Base-by-base conservation (phyloP, 2,888 invertebrate genomes). In the Lapara coniferarum region DNA sequence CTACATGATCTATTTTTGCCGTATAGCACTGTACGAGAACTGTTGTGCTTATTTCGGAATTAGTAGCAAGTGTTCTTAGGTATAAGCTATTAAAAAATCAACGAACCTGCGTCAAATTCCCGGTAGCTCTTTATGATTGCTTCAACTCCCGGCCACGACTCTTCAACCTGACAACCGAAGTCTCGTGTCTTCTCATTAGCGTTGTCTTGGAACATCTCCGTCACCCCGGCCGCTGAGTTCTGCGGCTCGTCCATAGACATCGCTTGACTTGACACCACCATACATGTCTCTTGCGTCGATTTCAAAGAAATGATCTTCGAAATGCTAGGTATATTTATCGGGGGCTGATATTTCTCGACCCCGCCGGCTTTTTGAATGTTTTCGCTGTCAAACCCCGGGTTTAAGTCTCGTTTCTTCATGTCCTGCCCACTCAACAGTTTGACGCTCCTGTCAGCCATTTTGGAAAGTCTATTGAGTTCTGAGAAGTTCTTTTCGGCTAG, bases 141-240 rank as follows among this genome's bases (percentile, higher is more conserved):
- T 59, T 94, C 89, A 7, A 94, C 77, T 0, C 94, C 95, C 0
- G 94, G 91, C 95, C 95, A 95, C 51, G 81, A 52, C 66, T 81
- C 81, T 1, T 83, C 83, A 8, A 81, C 85, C 76, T 91, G 91
- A 68, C 89, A 87, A 12, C 80, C 76, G 14, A 83, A 76, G 59
- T 91, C 88, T 66, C 78, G 78, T 2, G 73, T 77, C 71, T 73
- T 79, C 25, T 73, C 77, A 2, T 70, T 71, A 10, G 69, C 66
- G 0, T 49, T 46, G 16, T 76, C 79, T 25, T 67, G 73, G 52
- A 81, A 80, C 76, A 85, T 80, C 58, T 85, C 83, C 2, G 75
- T 79, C 0, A 84, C 79, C 0, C 89, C 89, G 0, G 87, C 89
- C 0, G 91, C 91, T 0, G 87, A 86, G 67, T 86, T 88, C 69